Evolutionary conservation across 2,113 vertebrate genomes (phyloP).

Genomic region (Ammodytes marinus): DNA sequence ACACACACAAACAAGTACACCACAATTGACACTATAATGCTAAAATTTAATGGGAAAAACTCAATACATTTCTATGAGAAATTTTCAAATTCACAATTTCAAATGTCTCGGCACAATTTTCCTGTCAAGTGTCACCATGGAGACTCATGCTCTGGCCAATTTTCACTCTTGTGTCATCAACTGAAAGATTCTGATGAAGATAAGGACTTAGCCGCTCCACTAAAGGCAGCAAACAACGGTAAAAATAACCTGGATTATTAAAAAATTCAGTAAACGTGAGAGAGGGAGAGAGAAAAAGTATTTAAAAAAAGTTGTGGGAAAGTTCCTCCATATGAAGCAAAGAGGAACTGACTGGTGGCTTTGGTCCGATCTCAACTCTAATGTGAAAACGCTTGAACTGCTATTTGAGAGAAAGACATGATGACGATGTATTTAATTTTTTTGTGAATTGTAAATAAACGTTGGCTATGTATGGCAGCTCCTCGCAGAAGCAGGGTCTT

Average conservation of each 20-base stretch:
- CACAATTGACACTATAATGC: too few species aligned
- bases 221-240: neutral
- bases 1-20: too few species aligned
- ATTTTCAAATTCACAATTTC: too few species aligned
- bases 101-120: too few species aligned
- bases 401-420: constrained; percentile 54
- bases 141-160: too few species aligned
- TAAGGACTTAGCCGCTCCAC: neutral
- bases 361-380: constrained; percentile 25
- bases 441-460: constrained; percentile 83
- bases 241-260: constrained; percentile 17
- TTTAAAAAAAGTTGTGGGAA: constrained; percentile 16
- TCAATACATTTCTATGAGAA: too few species aligned
- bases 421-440: constrained; percentile 30
- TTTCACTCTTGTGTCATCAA: too few species aligned
- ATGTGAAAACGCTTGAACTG: constrained; percentile 61
- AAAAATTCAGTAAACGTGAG: neutral
- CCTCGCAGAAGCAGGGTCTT: constrained; percentile 86
- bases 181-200: too few species aligned
- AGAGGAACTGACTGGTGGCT: neutral
- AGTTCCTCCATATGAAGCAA: constrained; percentile 10
- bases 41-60: too few species aligned
- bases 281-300: neutral
- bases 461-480: constrained; percentile 71
- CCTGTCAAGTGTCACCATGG: too few species aligned